Base-by-base conservation (phyloP, 2,888 invertebrate species). In the Rosalia funebris region DNA sequence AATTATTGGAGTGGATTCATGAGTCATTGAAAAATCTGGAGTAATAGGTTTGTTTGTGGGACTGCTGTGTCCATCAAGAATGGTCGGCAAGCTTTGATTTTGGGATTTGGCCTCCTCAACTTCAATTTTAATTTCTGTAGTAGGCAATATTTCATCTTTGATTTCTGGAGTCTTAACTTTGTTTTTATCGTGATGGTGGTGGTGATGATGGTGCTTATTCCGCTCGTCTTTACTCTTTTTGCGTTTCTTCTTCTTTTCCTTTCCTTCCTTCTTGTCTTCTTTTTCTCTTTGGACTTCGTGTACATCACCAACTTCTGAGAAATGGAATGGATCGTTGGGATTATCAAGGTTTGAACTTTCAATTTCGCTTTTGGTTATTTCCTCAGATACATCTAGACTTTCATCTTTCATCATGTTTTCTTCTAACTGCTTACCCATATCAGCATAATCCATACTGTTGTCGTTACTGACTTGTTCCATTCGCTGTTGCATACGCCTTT, bases 171-270 rank as follows among this genome's bases (percentile, higher is more conserved):
- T 69, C 68, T 81, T 81, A 5, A 71, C 62, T 69, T 81, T 81
- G 62, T 70, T 79, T 71, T 85, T 86, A 46, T 86, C 85, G 66
- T 86, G 86, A 65, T 86, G 86, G 64, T 87, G 87, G 75, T 88
- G 88, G 75, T 90, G 88, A 71, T 89, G 87, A 73, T 88, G 87
- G 63, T 90, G 87, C 73, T 85, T 87, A 66, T 88, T 87, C 65
- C 88, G 86, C 62, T 92, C 92, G 72, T 93, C 93, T 77, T 89
- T 91, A 53, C 88, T 91, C 75, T 90, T 91, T 79, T 93, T 93
- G 71, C 92, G 89, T 79, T 93, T 93, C 82, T 93, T 93, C 80
- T 91, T 92, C 81, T 90, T 92, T 70, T 92, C 92, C 75, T 89
- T 91, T 50, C 83, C 83, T 66, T 91, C 87, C 80, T 86, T 83